Percentiles rank a stretch among this genome's conserved stretches.
These are phyloP conservation scores for Sabatieria punctata DNA, from an alignment of 2,888 invertebrate genomes.

Conservation along the genomic window DNA sequence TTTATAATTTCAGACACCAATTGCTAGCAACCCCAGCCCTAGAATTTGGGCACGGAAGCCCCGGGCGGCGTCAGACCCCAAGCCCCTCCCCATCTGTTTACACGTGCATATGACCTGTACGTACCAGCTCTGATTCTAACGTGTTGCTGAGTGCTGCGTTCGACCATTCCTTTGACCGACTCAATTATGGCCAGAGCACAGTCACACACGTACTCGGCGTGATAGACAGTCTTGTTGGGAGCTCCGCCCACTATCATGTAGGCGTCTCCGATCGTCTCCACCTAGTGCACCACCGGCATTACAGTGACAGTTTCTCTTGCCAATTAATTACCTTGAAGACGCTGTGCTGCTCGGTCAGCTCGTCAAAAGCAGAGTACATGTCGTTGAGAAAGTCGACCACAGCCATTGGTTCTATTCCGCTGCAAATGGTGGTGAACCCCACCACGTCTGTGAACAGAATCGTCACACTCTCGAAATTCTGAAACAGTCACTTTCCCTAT, in stretches of 20 bases:
- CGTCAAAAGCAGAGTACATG: slow-evolving; percentile 63
- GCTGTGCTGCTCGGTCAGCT: slow-evolving; percentile 69
- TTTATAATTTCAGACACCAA: no score
- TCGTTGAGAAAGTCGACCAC: slow-evolving; percentile 39
- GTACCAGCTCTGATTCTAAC: slow-evolving; percentile 9
- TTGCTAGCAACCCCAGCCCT: no score
- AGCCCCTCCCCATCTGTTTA: no score
- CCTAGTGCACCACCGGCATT: slow-evolving; percentile 41
- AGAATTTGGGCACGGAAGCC: no score
- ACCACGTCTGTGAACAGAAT: slow-evolving; percentile 94
- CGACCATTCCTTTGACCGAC: slow-evolving; percentile 9
- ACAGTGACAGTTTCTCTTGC: neutral
- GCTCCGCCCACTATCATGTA: slow-evolving; percentile 96
- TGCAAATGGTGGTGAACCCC: slow-evolving; percentile 90
- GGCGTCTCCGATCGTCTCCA: slow-evolving; percentile 92
- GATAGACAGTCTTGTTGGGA: slow-evolving; percentile 68
- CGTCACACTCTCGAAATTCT: slow-evolving; percentile 92
- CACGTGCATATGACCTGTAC: neutral
- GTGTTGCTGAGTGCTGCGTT: neutral
- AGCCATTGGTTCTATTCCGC: slow-evolving; percentile 85
- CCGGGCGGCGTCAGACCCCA: no score
- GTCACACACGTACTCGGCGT: slow-evolving; percentile 50
- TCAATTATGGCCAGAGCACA: slow-evolving; percentile 16
- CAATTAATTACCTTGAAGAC: slow-evolving; percentile 64
- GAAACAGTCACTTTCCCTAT: slow-evolving; percentile 22